A percentile compares a stretch with the other conserved stretches of the same genome.
These are phyloP conservation scores for Plutella xylostella DNA, from an alignment of 2,888 invertebrate species.

Conservation along the genomic window DNA sequence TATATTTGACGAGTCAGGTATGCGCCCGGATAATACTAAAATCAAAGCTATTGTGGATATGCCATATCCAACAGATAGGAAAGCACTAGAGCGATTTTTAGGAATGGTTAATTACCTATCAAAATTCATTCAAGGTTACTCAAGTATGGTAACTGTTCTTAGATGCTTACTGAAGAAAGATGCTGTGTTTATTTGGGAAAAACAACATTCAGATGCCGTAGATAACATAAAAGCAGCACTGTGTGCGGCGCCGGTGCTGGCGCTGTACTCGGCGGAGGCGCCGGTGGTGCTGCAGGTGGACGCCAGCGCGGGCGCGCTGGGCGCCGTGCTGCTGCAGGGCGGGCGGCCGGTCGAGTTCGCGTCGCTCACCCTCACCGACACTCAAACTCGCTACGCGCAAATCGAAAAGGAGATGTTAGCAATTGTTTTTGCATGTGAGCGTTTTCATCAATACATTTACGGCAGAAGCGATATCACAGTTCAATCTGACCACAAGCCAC, in stretches of 20 bases:
- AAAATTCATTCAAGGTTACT: too few species aligned
- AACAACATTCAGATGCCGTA: background rate
- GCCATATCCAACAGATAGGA: background rate
- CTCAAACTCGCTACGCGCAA: conserved; percentile 18
- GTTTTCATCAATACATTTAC: conserved; percentile 1
- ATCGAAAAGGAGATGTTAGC: conserved; percentile 19
- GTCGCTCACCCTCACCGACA: conserved; percentile 16
- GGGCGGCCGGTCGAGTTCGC: conserved; percentile 19
- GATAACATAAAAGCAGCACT: too few species aligned
- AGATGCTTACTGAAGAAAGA: conserved; percentile 1
- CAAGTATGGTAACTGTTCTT: background rate
- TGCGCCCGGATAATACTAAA: background rate
- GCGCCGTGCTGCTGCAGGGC: conserved; percentile 19
- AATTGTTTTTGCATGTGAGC: conserved; percentile 16
- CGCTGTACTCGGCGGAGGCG: conserved; percentile 7
- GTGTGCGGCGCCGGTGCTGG: too few species aligned
- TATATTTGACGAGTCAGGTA: background rate
- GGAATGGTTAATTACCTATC: too few species aligned
- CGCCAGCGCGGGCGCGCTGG: conserved; percentile 14
- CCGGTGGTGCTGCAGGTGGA: conserved; percentile 21
- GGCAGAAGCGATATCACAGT: background rate
- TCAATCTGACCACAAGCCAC: background rate
- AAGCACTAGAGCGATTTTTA: background rate
- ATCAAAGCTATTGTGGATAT: background rate
- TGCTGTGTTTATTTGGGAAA: background rate